phyloP scores from a whole-genome alignment of 2,113 vertebrate species.

The Myocastor coypus region DNA sequence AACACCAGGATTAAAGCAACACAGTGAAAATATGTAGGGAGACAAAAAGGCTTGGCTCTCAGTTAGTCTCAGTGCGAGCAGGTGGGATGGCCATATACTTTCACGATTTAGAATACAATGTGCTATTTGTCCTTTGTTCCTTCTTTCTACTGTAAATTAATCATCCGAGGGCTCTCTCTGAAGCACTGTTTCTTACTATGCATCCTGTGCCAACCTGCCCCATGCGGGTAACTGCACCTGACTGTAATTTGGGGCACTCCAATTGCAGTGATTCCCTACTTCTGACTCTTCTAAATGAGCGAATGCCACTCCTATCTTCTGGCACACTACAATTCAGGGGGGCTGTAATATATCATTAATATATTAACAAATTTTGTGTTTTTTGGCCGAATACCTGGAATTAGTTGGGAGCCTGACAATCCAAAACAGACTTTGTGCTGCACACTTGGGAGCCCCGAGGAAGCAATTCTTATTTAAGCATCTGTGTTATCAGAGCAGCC shows the following conservation, averaged over 20 bases:
- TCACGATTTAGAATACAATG: slow-evolving; percentile 49
- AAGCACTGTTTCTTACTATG: slow-evolving; percentile 10
- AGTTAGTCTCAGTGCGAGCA: slow-evolving; percentile 55
- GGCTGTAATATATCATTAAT: slow-evolving; percentile 68
- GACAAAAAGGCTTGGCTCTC: neutral
- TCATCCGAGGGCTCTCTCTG: slow-evolving; percentile 58
- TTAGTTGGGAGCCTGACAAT: slow-evolving; percentile 78
- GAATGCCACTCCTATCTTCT: slow-evolving; percentile 71
- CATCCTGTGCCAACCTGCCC: neutral
- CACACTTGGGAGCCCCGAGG: slow-evolving; percentile 77
- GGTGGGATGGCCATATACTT: slow-evolving; percentile 20
- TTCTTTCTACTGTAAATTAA: slow-evolving; percentile 74
- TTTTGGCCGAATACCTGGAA: slow-evolving; percentile 78
- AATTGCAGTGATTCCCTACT: slow-evolving; percentile 71
- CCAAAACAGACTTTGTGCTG: slow-evolving; percentile 74
- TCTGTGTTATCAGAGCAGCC: slow-evolving; percentile 82
- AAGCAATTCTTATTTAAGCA: slow-evolving; percentile 84
- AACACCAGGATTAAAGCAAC: slow-evolving; percentile 22
- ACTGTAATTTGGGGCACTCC: slow-evolving; percentile 64
- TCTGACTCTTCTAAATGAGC: slow-evolving; percentile 72
- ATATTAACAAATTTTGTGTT: slow-evolving; percentile 73
- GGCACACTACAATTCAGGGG: slow-evolving; percentile 68
- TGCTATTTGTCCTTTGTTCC: slow-evolving; percentile 66
- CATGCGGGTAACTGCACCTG: neutral
- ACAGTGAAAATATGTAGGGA: neutral